phyloP scores from a whole-genome alignment of 2,113 vertebrate genomes.

The Cyanoramphus novaezelandiae region DNA sequence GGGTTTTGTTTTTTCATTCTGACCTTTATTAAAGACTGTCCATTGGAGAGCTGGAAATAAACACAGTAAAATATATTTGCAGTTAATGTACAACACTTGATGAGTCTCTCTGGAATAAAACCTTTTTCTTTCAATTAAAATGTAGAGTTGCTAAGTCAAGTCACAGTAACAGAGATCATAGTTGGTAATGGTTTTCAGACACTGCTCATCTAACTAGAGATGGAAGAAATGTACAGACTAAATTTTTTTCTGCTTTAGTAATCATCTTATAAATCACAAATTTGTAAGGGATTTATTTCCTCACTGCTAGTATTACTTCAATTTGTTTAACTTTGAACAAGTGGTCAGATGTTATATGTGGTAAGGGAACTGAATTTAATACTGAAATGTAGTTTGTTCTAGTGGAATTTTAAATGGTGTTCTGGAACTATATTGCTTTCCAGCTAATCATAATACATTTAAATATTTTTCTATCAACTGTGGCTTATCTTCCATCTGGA shows the following conservation, averaged over 20 bases:
- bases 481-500: neutral
- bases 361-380: neutral
- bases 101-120: neutral
- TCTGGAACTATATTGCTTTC: neutral
- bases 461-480: neutral
- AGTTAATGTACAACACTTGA: neutral
- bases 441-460: neutral
- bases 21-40: neutral
- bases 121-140: neutral
- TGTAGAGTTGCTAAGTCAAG: neutral
- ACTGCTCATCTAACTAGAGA: neutral
- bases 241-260: neutral
- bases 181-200: neutral
- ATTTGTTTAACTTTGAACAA: neutral
- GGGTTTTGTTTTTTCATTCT: neutral
- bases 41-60: neutral
- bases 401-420: neutral
- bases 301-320: neutral
- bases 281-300: neutral
- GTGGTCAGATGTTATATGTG: neutral
- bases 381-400: neutral
- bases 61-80: neutral
- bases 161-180: neutral
- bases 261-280: neutral
- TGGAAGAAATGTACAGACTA: neutral